Evolutionary conservation across 2,888 invertebrate genomes (phyloP).

Genomic region (Synanthedon myopaeformis): DNA sequence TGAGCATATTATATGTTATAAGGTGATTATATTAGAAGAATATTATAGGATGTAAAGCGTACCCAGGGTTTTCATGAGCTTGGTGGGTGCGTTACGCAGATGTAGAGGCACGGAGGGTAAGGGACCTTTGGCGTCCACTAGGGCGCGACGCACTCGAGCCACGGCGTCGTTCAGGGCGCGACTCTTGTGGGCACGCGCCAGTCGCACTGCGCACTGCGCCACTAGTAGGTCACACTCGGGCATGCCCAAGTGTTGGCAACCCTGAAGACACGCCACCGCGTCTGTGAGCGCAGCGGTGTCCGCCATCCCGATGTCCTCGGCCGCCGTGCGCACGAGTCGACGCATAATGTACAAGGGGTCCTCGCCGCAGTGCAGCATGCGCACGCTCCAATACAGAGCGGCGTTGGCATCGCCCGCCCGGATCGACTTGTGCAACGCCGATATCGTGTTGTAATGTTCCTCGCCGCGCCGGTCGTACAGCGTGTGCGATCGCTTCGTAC

Average conservation of each 20-base stretch:
- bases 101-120: conserved; percentile 82
- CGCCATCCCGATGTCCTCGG: conserved; percentile 84
- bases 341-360: conserved; percentile 83
- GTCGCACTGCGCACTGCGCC: conserved; percentile 81
- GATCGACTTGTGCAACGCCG: conserved; percentile 86
- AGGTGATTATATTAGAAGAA: too few species aligned
- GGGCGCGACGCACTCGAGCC: conserved; percentile 69
- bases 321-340: conserved; percentile 78
- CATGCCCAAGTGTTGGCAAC: conserved; percentile 84
- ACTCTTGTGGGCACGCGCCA: conserved; percentile 83
- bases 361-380: conserved; percentile 84
- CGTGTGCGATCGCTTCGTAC: conserved; percentile 76
- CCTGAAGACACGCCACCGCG: conserved; percentile 81
- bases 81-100: conserved; percentile 84
- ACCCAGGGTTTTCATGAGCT: conserved; percentile 81
- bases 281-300: conserved; percentile 74
- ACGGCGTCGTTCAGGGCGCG: conserved; percentile 72
- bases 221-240: conserved; percentile 84
- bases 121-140: conserved; percentile 74
- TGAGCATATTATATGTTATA: too few species aligned
- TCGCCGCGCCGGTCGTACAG: conserved; percentile 84
- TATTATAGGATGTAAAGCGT: conserved; percentile 8
- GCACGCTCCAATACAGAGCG: conserved; percentile 83
- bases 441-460: conserved; percentile 85
- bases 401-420: conserved; percentile 85